Evolutionary conservation across 2,888 invertebrate species (phyloP).

Genomic region (Keiferia lycopersicella): DNA sequence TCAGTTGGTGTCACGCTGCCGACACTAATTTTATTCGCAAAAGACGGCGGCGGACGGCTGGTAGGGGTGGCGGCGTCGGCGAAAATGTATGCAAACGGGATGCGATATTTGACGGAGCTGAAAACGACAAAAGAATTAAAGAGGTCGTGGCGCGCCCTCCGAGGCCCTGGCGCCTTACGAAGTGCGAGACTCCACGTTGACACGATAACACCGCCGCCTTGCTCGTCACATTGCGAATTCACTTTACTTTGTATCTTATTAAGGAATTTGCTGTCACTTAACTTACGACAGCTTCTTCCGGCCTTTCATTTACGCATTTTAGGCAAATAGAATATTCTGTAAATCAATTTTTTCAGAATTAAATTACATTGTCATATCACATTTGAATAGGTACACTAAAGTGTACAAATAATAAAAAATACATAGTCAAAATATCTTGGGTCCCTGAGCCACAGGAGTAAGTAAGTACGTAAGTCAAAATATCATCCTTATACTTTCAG

Average conservation of each 20-base stretch:
- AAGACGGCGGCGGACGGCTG: conserved; percentile 60
- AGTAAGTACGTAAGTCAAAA: too few relatives aligned
- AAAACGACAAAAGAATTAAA: conserved; percentile 80
- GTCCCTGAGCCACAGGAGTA: too few relatives aligned
- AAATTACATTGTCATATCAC: too few relatives aligned
- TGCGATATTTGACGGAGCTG: conserved; percentile 77
- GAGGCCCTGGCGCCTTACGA: conserved; percentile 29
- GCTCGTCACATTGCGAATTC: conserved; percentile 57
- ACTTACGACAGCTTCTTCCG: conserved; percentile 41
- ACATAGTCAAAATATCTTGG: too few relatives aligned
- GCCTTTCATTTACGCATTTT: conserved; percentile 49
- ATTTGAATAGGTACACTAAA: too few relatives aligned
- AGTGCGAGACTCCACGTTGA: conserved; percentile 40
- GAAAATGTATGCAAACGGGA: conserved; percentile 80
- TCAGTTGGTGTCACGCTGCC: conserved; percentile 80
- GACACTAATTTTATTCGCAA: conserved; percentile 80
- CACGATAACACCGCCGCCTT: conserved; percentile 47
- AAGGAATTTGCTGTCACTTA: conserved; percentile 65
- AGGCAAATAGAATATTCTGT: neutral
- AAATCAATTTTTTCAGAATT: too few relatives aligned
- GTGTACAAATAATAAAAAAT: too few relatives aligned
- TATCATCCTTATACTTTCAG: neutral
- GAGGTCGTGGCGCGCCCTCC: conserved; percentile 43
- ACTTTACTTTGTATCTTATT: conserved; percentile 68
- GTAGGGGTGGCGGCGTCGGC: conserved; percentile 44